Percentiles rank a stretch among this genome's conserved stretches.
phyloP scores from a whole-genome alignment of 1,140 invertebrate genomes.

The Anastrepha ludens region DNA sequence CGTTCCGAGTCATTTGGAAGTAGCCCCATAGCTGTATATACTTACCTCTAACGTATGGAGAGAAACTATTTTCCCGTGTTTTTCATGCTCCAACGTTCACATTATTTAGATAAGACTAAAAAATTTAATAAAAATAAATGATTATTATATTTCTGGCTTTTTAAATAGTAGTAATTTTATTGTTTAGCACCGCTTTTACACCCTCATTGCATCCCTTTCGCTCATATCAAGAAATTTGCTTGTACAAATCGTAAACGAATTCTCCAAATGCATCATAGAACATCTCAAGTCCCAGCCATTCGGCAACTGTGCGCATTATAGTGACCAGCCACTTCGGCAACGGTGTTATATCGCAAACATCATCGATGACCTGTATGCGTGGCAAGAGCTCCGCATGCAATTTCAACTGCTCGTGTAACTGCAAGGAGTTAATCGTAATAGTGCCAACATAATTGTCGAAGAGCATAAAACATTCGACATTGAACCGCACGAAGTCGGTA shows the following conservation, averaged over 20 bases:
- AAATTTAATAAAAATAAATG: too few relatives aligned
- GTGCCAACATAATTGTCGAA: constrained; percentile 45
- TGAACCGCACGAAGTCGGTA: constrained; percentile 6
- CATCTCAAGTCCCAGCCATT: constrained; percentile 47
- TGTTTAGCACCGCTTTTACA: neutral
- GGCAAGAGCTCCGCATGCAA: constrained; percentile 36
- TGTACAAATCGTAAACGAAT: constrained; percentile 54
- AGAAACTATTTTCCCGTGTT: too few relatives aligned
- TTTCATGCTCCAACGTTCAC: too few relatives aligned
- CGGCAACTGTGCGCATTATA: neutral
- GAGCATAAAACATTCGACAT: constrained; percentile 47
- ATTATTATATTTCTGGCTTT: too few relatives aligned
- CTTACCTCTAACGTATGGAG: too few relatives aligned
- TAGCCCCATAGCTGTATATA: too few relatives aligned
- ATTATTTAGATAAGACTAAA: too few relatives aligned
- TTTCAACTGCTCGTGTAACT: constrained; percentile 34
- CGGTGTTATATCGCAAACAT: constrained; percentile 52
- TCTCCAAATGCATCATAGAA: constrained; percentile 55
- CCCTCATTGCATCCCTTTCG: neutral
- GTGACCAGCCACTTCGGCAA: constrained; percentile 36
- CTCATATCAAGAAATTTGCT: constrained; percentile 19
- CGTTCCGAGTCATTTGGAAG: too few relatives aligned
- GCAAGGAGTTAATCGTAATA: constrained; percentile 1
- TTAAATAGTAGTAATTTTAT: too few relatives aligned
- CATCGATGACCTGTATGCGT: constrained; percentile 30